Base-by-base conservation (phyloP, 1,140 invertebrate species). In the Teleogryllus occipitalis region DNA sequence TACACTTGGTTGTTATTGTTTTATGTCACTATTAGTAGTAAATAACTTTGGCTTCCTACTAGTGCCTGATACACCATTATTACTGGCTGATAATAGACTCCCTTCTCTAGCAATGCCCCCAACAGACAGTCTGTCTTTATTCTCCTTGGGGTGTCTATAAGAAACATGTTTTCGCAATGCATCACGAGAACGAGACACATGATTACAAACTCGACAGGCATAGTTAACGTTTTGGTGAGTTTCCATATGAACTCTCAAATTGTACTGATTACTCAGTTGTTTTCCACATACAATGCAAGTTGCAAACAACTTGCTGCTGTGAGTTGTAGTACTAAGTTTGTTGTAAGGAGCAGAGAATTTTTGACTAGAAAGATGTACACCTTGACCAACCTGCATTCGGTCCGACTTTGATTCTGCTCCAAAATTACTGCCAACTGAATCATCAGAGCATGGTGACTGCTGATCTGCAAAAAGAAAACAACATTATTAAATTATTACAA, bases 251-350 rank as follows among this genome's bases (percentile, higher is more conserved):
- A 96, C 94, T 75, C 94, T 88, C 82, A 96, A 87, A 86, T 96
- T 96, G 86, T 96, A 96, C 85, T 95, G 94, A 87, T 96, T 96
- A 85, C 93, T 95, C 49, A 96, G 87, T 80, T 95, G 93, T 86
- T 96, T 96, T 82, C 93, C 92, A 86, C 95, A 96, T 65, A 96
- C 90, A 79, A 92, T 90, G 85, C 95, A 96, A n/a, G 92, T 92
- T n/a, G 91, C 91, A 83, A 87, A 89, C 14, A 88, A 85, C 82
- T 89, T 89, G 54, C 88, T 88, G 48, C n/a, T 77, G 48, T 48
- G 47, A 48, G 76, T 77, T 21, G 46, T 77, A 48, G 76, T 48
- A 46, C 27, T 76, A 48, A 48, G 76, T 48, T 47, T 47, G 48
- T 47, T 77, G 76, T 48, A 48, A 77, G 76, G 39, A 48, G 7